Evolutionary conservation across 2,888 invertebrate genomes (phyloP).

Genomic region (Drosophila nr. medialis): DNA sequence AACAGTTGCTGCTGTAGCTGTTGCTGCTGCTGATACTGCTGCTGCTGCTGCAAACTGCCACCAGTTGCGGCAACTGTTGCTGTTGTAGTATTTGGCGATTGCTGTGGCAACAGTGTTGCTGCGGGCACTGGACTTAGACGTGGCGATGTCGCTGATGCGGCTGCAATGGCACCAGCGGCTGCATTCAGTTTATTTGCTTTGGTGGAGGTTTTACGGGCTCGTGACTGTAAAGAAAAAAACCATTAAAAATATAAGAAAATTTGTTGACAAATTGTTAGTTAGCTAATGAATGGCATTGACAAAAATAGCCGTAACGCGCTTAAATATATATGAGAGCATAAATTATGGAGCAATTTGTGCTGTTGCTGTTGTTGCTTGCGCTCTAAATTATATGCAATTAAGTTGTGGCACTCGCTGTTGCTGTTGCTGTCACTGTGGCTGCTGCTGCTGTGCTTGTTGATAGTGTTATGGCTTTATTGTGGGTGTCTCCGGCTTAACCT

Average conservation of each 20-base stretch:
- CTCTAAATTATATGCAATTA: constrained; percentile 57
- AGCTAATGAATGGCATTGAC: constrained; percentile 51
- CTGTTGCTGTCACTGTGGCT: constrained; percentile 23
- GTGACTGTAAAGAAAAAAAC: constrained; percentile 72
- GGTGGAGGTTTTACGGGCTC: constrained; percentile 83
- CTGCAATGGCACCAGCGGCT: constrained; percentile 66
- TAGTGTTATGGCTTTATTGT: constrained; percentile 30
- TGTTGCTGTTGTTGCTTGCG: constrained; percentile 18
- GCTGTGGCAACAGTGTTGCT: constrained; percentile 82
- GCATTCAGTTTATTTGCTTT: constrained; percentile 84
- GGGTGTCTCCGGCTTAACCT: constrained; percentile 38
- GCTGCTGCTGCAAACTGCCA: constrained; percentile 54
- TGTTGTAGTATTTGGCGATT: constrained; percentile 83
- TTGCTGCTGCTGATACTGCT: constrained; percentile 55
- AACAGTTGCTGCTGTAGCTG: constrained; percentile 67
- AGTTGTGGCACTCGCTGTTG: constrained; percentile 36
- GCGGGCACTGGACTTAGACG: constrained; percentile 82
- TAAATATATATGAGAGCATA: constrained; percentile 18
- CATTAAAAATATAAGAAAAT: constrained; percentile 1
- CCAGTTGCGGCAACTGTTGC: constrained; percentile 54
- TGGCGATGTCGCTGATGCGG: constrained; percentile 81
- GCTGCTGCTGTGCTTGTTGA: constrained; percentile 12
- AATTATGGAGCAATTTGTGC: constrained; percentile 42
- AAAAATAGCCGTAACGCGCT: constrained; percentile 36
- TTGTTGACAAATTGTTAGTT: constrained; percentile 28